Evolutionary conservation across 2,113 vertebrate species (phyloP).

Genomic region (Plectropomus leopardus): DNA sequence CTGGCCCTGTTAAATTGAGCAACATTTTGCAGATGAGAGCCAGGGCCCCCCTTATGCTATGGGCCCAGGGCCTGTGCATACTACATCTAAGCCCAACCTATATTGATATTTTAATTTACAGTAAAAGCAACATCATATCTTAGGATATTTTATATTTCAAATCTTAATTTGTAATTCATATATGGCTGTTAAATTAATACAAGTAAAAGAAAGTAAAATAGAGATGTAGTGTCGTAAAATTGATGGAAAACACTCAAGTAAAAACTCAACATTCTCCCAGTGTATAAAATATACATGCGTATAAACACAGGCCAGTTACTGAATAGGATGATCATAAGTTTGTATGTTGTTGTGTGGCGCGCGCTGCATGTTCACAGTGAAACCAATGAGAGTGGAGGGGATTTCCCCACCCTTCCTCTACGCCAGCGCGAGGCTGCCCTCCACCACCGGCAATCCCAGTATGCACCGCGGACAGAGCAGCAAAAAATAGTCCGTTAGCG

Average conservation of each 20-base stretch:
- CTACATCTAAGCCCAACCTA: too few relatives aligned
- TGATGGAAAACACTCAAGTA: not conserved
- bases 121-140: too few relatives aligned
- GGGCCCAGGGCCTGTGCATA: too few relatives aligned
- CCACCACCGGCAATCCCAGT: slow-evolving; percentile 88
- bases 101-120: too few relatives aligned
- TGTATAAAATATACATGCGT: not conserved
- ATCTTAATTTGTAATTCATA: not conserved
- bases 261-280: not conserved
- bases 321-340: not conserved
- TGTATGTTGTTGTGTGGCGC: slow-evolving; percentile 24
- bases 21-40: too few relatives aligned
- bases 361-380: slow-evolving; percentile 24
- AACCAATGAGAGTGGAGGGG: slow-evolving; percentile 72
- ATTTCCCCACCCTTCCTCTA: slow-evolving; percentile 82
- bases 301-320: not conserved
- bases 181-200: not conserved
- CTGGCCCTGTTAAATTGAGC: too few relatives aligned
- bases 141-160: too few relatives aligned
- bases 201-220: not conserved
- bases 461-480: slow-evolving; percentile 85
- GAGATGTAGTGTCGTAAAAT: not conserved
- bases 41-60: too few relatives aligned
- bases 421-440: slow-evolving; percentile 79
- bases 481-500: slow-evolving; percentile 85